phyloP scores from a whole-genome alignment of 2,113 vertebrate species.

The Oncorhynchus clarkii region DNA sequence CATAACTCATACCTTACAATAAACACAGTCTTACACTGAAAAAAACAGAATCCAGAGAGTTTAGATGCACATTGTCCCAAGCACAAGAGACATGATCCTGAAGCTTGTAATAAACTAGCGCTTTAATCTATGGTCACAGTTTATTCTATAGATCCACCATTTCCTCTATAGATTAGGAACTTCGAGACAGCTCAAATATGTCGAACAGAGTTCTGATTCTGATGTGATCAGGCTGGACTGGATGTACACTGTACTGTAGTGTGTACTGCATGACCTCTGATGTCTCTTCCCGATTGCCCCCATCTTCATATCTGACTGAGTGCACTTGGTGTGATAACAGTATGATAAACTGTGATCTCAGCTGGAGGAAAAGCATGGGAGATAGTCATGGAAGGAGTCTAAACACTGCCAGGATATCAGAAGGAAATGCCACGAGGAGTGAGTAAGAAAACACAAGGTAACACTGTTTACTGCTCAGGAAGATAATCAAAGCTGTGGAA shows the following conservation, averaged over 20 bases:
- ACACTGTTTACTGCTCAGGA: constrained; percentile 24
- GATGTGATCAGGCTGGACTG: neutral
- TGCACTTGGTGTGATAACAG: neutral
- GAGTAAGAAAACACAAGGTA: constrained; percentile 8
- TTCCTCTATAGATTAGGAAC: neutral
- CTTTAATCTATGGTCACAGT: neutral
- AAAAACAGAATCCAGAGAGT: neutral
- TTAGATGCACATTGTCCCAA: neutral
- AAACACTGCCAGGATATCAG: constrained; percentile 9
- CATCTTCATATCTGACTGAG: neutral
- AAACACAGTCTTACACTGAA: neutral
- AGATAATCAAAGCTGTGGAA: constrained; percentile 27
- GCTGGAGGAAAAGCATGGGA: neutral
- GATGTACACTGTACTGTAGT: neutral
- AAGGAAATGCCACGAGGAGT: constrained; percentile 31
- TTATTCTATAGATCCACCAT: neutral
- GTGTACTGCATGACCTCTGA: neutral
- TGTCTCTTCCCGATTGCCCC: neutral
- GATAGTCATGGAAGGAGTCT: neutral
- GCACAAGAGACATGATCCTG: neutral
- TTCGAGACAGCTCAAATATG: neutral
- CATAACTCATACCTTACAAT: neutral
- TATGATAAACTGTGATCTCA: neutral
- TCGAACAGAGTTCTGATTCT: neutral
- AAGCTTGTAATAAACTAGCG: neutral